Percentiles rank a stretch among this genome's conserved stretches.
phyloP scores from a whole-genome alignment of 2,888 invertebrate genomes.

The Glaucopsyche alexis region DNA sequence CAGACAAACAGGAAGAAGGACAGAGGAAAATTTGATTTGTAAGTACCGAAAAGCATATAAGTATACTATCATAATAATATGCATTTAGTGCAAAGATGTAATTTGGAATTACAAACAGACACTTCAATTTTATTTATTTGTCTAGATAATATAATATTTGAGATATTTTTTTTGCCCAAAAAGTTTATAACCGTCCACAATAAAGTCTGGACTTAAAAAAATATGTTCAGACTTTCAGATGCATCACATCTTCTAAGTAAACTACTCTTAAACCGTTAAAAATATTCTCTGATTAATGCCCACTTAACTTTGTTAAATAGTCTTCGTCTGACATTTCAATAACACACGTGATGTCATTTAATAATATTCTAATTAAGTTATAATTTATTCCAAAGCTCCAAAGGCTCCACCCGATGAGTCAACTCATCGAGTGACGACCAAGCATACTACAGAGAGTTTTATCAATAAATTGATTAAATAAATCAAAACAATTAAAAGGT shows the following conservation, averaged over 20 bases:
- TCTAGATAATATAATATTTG: too few species aligned
- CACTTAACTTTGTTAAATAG: neutral
- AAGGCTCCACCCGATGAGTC: neutral
- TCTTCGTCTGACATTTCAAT: neutral
- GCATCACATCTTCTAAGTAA: neutral
- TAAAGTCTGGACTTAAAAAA: neutral
- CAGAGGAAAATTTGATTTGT: too few species aligned
- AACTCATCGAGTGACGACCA: neutral
- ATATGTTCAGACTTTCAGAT: neutral
- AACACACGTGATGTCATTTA: neutral
- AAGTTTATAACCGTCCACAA: neutral
- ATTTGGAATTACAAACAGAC: too few species aligned
- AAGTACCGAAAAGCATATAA: too few species aligned
- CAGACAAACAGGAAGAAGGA: too few species aligned
- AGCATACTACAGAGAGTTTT: neutral
- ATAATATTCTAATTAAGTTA: constrained; percentile 1
- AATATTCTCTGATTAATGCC: neutral
- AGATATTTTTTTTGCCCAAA: neutral
- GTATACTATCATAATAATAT: too few species aligned
- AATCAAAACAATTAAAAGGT: too few species aligned
- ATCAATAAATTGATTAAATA: too few species aligned
- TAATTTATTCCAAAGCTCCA: neutral
- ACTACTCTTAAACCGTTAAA: neutral
- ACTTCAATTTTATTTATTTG: too few species aligned
- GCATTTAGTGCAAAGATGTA: too few species aligned